Conservation (phyloP, 2,797 vertebrate genomes). For the Parambassis ranga region DNA sequence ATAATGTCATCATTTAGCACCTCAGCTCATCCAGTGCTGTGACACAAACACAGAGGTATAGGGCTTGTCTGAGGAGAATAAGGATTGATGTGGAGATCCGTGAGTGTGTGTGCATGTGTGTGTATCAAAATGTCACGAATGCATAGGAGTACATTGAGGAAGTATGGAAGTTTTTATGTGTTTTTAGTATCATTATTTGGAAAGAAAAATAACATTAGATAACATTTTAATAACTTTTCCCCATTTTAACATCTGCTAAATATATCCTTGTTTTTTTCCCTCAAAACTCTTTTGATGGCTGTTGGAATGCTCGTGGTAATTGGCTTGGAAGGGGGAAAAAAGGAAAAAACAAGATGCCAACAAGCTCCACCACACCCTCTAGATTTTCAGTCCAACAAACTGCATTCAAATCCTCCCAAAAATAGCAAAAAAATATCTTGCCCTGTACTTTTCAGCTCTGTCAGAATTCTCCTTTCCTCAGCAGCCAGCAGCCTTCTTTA, state of each 20-base stretch:
- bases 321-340: too few relatives aligned
- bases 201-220: too few relatives aligned
- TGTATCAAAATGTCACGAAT: too few relatives aligned
- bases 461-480: constrained; percentile 8
- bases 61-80: constrained; percentile 2
- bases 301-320: neutral
- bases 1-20: constrained; percentile 46
- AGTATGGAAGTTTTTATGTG: too few relatives aligned
- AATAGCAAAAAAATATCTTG: neutral
- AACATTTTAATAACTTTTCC: too few relatives aligned
- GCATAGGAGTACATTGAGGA: too few relatives aligned
- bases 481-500: constrained; percentile 10
- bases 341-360: neutral
- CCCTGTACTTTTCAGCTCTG: neutral
- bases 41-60: constrained; percentile 10
- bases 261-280: too few relatives aligned
- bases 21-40: constrained; percentile 12
- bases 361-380: neutral
- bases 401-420: neutral
- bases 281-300: too few relatives aligned
- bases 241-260: too few relatives aligned
- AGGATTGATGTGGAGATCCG: constrained; percentile 19
- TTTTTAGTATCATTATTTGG: too few relatives aligned
- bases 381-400: neutral
- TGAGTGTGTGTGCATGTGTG: too few relatives aligned